These are phyloP conservation scores for Cygnus buccinator DNA, from an alignment of 2,113 vertebrate species.

Conservation along the genomic window DNA sequence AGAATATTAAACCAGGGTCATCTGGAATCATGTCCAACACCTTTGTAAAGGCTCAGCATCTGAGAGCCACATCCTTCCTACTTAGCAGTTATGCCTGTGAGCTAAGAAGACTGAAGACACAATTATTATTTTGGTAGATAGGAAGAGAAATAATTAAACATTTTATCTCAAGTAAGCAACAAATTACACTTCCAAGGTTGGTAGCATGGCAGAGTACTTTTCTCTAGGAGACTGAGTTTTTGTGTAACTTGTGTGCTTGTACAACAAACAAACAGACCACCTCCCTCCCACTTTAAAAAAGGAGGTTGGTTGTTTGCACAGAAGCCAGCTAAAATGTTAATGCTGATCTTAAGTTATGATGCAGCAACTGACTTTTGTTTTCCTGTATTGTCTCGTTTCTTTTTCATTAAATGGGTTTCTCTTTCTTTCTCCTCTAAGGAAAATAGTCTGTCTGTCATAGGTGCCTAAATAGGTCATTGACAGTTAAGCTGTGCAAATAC, in stretches of 20 bases:
- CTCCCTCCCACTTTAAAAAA: not conserved
- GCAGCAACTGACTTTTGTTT: not conserved
- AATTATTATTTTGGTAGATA: not conserved
- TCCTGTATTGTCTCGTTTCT: not conserved
- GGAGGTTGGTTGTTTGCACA: not conserved
- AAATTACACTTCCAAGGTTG: not conserved
- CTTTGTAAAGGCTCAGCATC: not conserved
- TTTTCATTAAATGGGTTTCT: not conserved
- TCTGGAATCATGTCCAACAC: not conserved
- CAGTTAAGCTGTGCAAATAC: not conserved
- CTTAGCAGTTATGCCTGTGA: not conserved
- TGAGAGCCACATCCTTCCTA: not conserved
- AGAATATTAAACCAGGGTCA: not conserved
- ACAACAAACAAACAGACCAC: not conserved
- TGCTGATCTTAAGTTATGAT: not conserved
- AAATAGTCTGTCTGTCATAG: not conserved
- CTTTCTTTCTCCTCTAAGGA: not conserved
- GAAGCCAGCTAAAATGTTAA: conserved; percentile 1
- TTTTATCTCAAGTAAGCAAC: not conserved
- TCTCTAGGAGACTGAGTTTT: not conserved
- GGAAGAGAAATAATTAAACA: not conserved
- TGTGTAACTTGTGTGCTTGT: not conserved
- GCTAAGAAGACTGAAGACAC: not conserved
- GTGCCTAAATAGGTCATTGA: not conserved
- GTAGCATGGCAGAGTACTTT: not conserved